Evolutionary conservation across 1,140 invertebrate genomes (phyloP).

Genomic region (Drosophila saltans): DNA sequence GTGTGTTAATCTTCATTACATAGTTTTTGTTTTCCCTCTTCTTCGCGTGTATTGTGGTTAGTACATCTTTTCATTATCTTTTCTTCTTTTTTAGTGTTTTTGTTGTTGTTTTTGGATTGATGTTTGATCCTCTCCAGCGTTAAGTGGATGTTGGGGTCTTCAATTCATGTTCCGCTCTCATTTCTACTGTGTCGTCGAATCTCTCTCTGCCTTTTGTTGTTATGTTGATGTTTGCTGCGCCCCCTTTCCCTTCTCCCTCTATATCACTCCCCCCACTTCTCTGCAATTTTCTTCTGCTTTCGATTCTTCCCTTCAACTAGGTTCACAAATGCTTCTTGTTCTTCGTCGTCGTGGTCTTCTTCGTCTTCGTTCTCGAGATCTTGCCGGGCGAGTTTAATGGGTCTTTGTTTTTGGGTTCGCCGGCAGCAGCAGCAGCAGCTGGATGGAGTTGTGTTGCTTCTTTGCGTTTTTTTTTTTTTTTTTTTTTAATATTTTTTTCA

Average conservation of each 20-base stretch:
- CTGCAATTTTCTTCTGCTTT: background rate
- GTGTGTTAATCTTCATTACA: constrained; percentile 57
- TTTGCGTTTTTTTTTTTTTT: constrained; percentile 55
- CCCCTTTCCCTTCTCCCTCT: constrained; percentile 37
- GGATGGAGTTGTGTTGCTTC: constrained; percentile 56
- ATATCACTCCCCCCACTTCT: background rate
- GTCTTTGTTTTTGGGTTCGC: constrained; percentile 43
- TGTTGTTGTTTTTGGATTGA: constrained; percentile 33
- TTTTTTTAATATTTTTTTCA: constrained; percentile 39
- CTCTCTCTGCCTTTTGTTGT: constrained; percentile 56
- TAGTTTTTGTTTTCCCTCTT: constrained; percentile 51
- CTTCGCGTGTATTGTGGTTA: constrained; percentile 46
- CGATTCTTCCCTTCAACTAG: background rate
- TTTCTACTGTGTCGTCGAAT: constrained; percentile 54
- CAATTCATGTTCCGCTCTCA: constrained; percentile 34
- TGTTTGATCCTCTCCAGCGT: constrained; percentile 50
- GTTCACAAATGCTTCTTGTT: constrained; percentile 2
- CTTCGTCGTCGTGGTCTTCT: constrained; percentile 13
- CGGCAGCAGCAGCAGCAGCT: constrained; percentile 58
- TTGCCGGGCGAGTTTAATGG: constrained; percentile 46
- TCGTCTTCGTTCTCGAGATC: constrained; percentile 44
- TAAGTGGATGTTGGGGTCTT: constrained; percentile 20
- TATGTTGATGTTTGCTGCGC: constrained; percentile 61
- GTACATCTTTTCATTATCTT: constrained; percentile 19
- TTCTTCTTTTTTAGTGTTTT: constrained; percentile 14